Conservation (phyloP, 64 coral and sea anemone genomes). For the Dendronephthya gigantea region DNA sequence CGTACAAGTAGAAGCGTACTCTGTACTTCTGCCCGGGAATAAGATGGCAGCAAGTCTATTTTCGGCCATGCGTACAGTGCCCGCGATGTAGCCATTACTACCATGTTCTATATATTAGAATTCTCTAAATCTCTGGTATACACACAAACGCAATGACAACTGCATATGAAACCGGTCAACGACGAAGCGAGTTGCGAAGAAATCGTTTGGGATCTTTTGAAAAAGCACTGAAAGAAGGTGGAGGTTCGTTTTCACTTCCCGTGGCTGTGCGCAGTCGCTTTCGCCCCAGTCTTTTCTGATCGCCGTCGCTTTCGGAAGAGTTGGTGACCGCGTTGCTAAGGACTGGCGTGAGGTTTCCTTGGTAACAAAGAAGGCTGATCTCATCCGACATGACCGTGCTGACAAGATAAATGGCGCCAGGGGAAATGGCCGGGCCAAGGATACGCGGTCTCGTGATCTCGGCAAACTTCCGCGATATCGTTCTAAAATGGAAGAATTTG, state of each 20-base stretch:
- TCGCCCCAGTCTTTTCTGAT: neutral
- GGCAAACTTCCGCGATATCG: constrained; percentile 70
- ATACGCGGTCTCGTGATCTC: constrained; percentile 90
- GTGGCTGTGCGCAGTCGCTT: neutral
- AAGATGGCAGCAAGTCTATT: no score
- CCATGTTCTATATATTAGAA: no score
- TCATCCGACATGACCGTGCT: constrained; percentile 70
- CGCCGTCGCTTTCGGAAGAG: neutral
- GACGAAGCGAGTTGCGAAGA: neutral
- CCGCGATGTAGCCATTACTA: no score
- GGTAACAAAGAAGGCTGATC: constrained; percentile 77
- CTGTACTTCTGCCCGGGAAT: no score
- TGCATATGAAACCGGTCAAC: neutral
- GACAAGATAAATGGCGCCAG: constrained; percentile 73
- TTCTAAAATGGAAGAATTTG: constrained; percentile 37
- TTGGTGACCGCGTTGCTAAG: neutral
- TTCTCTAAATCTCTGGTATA: no score
- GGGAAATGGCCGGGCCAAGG: constrained; percentile 65
- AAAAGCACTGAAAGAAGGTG: neutral
- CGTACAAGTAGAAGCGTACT: no score
- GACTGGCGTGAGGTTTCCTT: constrained; percentile 47
- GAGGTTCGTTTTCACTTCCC: neutral
- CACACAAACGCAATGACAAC: no score
- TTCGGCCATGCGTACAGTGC: no score
- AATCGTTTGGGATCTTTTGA: neutral